These are phyloP conservation scores for Drosophila putrida DNA, from an alignment of 2,888 invertebrate genomes.

Conservation along the genomic window DNA sequence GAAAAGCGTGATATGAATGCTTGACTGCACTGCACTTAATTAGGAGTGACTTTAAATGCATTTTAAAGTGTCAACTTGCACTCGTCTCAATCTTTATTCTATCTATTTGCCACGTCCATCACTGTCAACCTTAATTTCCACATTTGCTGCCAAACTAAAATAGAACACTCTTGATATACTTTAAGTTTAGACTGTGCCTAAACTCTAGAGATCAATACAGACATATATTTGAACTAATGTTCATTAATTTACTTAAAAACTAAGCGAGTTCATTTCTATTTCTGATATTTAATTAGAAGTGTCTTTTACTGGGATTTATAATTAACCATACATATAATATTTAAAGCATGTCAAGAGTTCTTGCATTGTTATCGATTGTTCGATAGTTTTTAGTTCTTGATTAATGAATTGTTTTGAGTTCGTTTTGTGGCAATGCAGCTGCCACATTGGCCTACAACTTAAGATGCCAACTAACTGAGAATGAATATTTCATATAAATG, in stretches of 20 bases:
- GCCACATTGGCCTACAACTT: constrained; percentile 11
- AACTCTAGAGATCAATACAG: too few species aligned
- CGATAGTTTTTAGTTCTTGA: background rate
- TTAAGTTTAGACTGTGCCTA: too few species aligned
- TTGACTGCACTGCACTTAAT: background rate
- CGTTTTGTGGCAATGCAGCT: constrained; percentile 1
- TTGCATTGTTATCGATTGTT: too few species aligned
- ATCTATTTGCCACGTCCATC: background rate
- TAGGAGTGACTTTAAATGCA: background rate
- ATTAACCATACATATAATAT: too few species aligned
- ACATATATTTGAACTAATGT: too few species aligned
- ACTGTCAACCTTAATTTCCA: background rate
- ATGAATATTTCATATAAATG: constrained; percentile 50
- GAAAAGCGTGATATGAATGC: constrained; percentile 4
- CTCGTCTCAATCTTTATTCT: too few species aligned
- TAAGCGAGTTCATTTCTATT: too few species aligned
- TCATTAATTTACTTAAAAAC: too few species aligned
- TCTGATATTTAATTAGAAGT: too few species aligned
- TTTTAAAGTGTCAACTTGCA: background rate
- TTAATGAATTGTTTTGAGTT: constrained; percentile 1
- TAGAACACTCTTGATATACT: too few species aligned
- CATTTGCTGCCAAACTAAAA: background rate
- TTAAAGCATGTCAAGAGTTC: too few species aligned
- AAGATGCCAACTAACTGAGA: constrained; percentile 44
- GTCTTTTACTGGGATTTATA: too few species aligned